These are phyloP conservation scores for Apogon talboti DNA, from an alignment of 2,797 vertebrate genomes.

Conservation along the genomic window DNA sequence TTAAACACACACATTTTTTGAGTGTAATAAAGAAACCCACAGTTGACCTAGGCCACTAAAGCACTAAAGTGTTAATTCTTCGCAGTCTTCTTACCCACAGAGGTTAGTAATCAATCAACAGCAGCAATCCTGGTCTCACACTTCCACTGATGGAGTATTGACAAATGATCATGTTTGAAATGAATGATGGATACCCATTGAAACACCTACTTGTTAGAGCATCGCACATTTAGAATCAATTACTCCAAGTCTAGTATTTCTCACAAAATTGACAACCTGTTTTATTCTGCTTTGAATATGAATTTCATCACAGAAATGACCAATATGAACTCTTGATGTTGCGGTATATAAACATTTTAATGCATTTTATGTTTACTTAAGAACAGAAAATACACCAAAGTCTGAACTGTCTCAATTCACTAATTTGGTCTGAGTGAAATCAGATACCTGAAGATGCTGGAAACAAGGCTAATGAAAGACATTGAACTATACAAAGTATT, in stretches of 20 bases:
- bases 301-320: constrained; percentile 22
- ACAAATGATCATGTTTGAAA: constrained; percentile 67
- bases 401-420: no score
- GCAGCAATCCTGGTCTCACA: constrained; percentile 47
- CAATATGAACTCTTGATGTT: constrained; percentile 8
- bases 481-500: background rate
- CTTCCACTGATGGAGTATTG: constrained; percentile 74
- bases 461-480: background rate
- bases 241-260: constrained; percentile 39
- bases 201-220: constrained; percentile 64
- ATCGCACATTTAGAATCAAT: constrained; percentile 50
- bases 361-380: background rate
- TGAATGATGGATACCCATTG: constrained; percentile 65
- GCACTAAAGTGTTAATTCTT: constrained; percentile 29
- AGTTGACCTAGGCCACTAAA: background rate
- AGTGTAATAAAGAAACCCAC: no score
- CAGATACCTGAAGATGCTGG: no score
- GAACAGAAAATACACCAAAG: no score
- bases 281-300: constrained; percentile 11
- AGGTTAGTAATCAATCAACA: constrained; percentile 63
- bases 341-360: constrained; percentile 1
- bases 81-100: constrained; percentile 34
- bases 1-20: no score
- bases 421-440: no score
- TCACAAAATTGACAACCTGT: constrained; percentile 12